Evolutionary conservation across 1,140 invertebrate species (phyloP).

Genomic region (Eurosta solidaginis): DNA sequence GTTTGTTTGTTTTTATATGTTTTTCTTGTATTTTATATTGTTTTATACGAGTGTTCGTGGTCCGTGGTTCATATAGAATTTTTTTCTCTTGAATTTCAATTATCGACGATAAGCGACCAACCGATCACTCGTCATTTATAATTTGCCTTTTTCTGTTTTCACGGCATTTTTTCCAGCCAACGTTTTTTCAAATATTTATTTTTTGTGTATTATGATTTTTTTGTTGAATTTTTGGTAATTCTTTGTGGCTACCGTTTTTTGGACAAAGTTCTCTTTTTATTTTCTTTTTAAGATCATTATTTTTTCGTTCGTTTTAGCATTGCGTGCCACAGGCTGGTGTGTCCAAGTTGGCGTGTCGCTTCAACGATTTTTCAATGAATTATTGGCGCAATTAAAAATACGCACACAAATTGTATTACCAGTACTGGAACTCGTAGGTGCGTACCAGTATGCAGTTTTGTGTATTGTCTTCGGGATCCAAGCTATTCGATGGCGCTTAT

Average conservation of each 20-base stretch:
- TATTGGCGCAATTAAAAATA: constrained; percentile 27
- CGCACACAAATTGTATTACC: constrained; percentile 21
- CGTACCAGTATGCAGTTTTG: background rate
- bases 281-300: background rate
- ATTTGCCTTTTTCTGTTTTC: constrained; percentile 27
- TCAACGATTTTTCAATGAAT: constrained; percentile 22
- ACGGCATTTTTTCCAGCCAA: constrained; percentile 1
- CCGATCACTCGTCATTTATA: constrained; percentile 27
- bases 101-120: constrained; percentile 24
- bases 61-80: too few species aligned
- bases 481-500: too few species aligned
- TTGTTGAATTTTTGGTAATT: background rate
- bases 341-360: background rate
- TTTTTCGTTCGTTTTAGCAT: constrained; percentile 1
- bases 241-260: background rate
- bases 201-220: background rate
- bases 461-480: background rate
- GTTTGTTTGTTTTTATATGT: background rate
- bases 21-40: constrained; percentile 1
- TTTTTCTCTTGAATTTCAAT: constrained; percentile 14
- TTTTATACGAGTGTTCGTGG: background rate
- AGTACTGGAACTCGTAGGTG: background rate
- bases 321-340: background rate
- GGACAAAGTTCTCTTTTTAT: background rate
- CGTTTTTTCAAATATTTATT: background rate